Evolutionary conservation across 2,888 invertebrate genomes (phyloP).

Genomic region (Tolmerus cingulatus): DNA sequence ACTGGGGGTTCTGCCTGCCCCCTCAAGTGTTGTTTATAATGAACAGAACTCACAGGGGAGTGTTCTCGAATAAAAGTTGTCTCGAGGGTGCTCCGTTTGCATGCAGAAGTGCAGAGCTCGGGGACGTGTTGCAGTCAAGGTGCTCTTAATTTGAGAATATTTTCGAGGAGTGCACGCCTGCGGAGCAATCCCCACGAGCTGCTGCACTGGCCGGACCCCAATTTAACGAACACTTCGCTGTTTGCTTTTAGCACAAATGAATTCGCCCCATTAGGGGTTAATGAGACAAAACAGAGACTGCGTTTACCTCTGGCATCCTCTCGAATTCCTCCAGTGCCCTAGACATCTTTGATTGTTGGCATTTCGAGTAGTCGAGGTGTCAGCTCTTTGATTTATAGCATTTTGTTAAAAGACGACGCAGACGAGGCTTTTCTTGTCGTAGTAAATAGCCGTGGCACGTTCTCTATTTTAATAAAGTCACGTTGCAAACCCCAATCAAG

Average conservation of each 20-base stretch:
- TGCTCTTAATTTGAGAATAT: neutral
- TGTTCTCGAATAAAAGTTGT: neutral
- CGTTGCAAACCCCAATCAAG: neutral
- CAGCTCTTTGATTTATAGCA: neutral
- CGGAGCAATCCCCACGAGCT: neutral
- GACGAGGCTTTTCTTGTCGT: neutral
- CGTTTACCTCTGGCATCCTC: neutral
- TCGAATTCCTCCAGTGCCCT: neutral
- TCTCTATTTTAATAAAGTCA: neutral
- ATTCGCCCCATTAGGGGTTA: neutral
- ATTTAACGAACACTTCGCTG: neutral
- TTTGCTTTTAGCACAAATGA: slow-evolving; percentile 7
- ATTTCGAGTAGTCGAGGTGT: neutral
- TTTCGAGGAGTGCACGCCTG: neutral
- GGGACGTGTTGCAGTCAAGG: neutral
- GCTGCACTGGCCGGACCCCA: neutral
- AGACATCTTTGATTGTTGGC: neutral
- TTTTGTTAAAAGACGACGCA: neutral
- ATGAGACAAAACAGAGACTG: neutral
- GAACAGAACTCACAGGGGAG: neutral
- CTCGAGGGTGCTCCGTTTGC: neutral
- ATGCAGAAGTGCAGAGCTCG: neutral
- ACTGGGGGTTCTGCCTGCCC: neutral
- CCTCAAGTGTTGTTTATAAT: neutral
- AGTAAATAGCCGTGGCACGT: neutral